Evolutionary conservation across 2,113 vertebrate species (phyloP).

Genomic region (Melanerpes formicivorus): DNA sequence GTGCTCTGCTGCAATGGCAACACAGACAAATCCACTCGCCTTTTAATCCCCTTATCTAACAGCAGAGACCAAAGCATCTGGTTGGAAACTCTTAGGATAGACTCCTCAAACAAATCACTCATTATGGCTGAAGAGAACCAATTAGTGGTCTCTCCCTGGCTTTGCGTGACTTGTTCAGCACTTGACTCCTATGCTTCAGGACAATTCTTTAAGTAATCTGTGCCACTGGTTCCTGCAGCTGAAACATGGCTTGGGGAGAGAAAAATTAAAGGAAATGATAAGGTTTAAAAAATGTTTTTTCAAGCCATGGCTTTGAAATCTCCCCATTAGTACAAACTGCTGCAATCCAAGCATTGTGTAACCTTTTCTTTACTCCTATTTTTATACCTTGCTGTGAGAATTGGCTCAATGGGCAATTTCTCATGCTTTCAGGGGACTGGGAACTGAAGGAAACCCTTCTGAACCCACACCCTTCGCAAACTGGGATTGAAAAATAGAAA

Average conservation of each 20-base stretch:
- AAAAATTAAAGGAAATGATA: slow-evolving; percentile 72
- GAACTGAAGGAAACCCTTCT: slow-evolving; percentile 79
- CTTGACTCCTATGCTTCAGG: background rate
- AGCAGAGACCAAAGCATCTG: slow-evolving; percentile 28
- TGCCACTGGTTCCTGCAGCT: slow-evolving; percentile 9
- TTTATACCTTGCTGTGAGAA: slow-evolving; percentile 84
- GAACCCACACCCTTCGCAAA: slow-evolving; percentile 78
- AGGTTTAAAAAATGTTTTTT: slow-evolving; percentile 59
- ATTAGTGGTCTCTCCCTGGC: background rate
- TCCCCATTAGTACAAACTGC: slow-evolving; percentile 62
- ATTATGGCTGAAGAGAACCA: background rate
- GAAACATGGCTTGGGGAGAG: slow-evolving; percentile 33
- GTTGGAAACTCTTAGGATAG: background rate
- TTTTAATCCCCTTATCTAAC: background rate
- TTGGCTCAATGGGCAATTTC: slow-evolving; percentile 77
- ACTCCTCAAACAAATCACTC: slow-evolving; percentile 25
- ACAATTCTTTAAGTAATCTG: slow-evolving; percentile 6
- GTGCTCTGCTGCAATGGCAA: background rate
- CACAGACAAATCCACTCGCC: background rate
- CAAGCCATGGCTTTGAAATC: slow-evolving; percentile 63
- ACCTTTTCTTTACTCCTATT: slow-evolving; percentile 78
- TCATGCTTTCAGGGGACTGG: slow-evolving; percentile 79
- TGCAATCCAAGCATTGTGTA: slow-evolving; percentile 65
- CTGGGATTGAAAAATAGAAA: slow-evolving; percentile 78
- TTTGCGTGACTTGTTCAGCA: slow-evolving; percentile 26